These are phyloP conservation scores for Agelas oroides DNA, from an alignment of 37 sponge, comb jelly and placozoan species.

Conservation along the genomic window DNA sequence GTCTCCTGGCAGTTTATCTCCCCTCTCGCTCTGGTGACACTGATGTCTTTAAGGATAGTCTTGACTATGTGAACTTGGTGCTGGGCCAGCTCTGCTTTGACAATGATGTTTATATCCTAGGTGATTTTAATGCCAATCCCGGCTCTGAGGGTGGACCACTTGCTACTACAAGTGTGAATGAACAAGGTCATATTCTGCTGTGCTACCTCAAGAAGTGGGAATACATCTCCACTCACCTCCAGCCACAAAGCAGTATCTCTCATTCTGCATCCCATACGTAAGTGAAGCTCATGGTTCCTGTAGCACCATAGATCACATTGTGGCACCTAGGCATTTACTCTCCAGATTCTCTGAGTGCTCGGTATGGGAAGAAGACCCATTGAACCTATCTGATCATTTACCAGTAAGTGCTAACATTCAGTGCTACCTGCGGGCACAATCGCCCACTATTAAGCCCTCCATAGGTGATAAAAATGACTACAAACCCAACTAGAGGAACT, in stretches of 20 bases:
- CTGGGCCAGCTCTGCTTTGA: neutral
- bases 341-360: neutral
- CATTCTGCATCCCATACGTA: neutral
- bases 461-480: too few species aligned
- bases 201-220: neutral
- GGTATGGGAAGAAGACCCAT: too few species aligned
- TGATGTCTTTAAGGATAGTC: neutral
- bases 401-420: too few species aligned
- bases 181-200: neutral
- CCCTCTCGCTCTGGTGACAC: conserved; percentile 5
- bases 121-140: conserved; percentile 16
- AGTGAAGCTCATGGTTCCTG: neutral
- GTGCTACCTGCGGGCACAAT: too few species aligned
- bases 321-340: neutral
- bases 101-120: neutral
- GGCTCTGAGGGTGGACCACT: neutral
- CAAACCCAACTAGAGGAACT: too few species aligned
- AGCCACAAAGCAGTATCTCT: too few species aligned
- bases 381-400: too few species aligned
- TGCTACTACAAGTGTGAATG: neutral
- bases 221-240: neutral
- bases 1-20: conserved; percentile 6
- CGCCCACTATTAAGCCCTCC: too few species aligned
- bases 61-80: neutral
- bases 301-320: neutral